A percentile compares a stretch with the other conserved stretches of the same genome.
phyloP scores from a whole-genome alignment of 2,113 vertebrate species.

The Sphaerodactylus townsendi region DNA sequence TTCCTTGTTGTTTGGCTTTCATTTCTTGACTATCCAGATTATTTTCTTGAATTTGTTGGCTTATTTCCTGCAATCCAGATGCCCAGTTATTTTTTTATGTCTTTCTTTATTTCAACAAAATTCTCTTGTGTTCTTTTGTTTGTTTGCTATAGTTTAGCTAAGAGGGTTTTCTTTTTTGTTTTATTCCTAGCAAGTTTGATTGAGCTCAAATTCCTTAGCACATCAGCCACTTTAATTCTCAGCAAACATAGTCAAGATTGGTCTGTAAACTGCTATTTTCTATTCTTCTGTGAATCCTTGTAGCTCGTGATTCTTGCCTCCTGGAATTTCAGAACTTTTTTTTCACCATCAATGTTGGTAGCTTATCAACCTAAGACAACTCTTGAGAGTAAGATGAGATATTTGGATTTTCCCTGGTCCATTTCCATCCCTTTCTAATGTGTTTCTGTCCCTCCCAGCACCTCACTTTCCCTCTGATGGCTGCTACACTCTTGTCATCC shows the following conservation, averaged over 20 bases:
- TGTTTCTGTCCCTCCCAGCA: conserved; percentile 64
- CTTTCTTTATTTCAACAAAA: no score
- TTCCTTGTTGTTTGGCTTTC: no score
- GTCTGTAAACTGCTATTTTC: not conserved
- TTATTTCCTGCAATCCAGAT: no score
- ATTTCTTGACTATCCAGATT: no score
- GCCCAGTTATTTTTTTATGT: no score
- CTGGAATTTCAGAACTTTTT: not conserved
- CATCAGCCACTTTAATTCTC: not conserved
- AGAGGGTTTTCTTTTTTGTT: no score
- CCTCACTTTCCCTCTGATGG: conserved; percentile 81
- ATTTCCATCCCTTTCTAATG: not conserved
- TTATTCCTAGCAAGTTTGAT: not conserved
- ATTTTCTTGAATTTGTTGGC: no score
- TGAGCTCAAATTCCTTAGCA: not conserved
- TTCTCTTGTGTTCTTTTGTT: no score
- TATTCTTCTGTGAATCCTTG: not conserved
- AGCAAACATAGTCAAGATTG: not conserved
- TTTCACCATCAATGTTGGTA: not conserved
- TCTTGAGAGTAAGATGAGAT: not conserved
- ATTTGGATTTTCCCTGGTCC: not conserved
- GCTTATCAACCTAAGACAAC: not conserved
- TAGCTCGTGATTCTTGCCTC: not conserved
- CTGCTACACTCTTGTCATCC: conserved; percentile 83
- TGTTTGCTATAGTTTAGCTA: no score